These are phyloP conservation scores for Myotis yumanensis DNA, from an alignment of 2,113 vertebrate genomes.

Conservation along the genomic window DNA sequence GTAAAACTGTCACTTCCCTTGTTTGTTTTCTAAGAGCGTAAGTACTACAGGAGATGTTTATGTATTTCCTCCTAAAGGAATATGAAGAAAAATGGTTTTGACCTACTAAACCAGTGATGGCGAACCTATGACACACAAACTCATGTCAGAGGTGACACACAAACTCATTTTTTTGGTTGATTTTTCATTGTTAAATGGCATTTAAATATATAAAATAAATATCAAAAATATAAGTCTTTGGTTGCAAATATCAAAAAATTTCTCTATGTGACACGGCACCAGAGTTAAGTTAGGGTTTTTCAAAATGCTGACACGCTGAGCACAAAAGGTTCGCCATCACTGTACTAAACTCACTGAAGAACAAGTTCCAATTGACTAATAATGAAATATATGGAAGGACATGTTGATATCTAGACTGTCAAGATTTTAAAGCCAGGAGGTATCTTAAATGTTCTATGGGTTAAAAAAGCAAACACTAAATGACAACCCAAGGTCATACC, in stretches of 20 bases:
- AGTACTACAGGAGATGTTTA: background rate
- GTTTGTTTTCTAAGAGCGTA: background rate
- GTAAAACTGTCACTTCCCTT: conserved; percentile 10
- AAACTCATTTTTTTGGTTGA: no score
- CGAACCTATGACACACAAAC: no score
- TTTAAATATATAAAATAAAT: no score
- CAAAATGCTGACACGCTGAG: no score
- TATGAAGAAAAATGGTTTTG: background rate
- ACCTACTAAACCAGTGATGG: background rate
- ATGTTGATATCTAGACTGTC: background rate
- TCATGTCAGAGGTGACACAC: no score
- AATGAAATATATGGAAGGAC: background rate
- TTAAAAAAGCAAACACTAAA: conserved; percentile 8
- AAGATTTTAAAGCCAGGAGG: background rate
- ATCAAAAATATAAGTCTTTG: no score
- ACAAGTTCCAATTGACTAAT: background rate
- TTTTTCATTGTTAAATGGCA: no score
- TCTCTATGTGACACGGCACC: no score
- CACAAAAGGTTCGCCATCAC: no score
- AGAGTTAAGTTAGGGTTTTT: no score
- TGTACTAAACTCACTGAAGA: background rate
- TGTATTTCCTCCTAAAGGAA: conserved; percentile 12
- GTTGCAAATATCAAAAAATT: no score
- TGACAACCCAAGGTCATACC: background rate
- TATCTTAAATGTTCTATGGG: background rate